Conservation (phyloP, 2,888 invertebrate species). For the Cenopis cana region DNA sequence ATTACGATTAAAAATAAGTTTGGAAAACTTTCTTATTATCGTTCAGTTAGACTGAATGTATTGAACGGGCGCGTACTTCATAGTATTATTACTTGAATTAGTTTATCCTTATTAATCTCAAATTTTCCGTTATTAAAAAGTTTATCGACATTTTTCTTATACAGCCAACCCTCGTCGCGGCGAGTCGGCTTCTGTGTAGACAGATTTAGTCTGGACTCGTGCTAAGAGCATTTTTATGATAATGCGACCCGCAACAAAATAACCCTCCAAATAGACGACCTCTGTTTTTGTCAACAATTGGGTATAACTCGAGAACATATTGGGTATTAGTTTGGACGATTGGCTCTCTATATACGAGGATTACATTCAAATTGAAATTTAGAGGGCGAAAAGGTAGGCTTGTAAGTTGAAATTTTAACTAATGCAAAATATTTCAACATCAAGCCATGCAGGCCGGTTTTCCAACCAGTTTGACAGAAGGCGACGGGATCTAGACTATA, state of each 20-base stretch:
- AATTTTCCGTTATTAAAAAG: not conserved
- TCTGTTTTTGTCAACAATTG: conserved; percentile 39
- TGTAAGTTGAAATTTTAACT: not conserved
- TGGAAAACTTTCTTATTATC: no score
- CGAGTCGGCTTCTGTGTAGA: conserved; percentile 15
- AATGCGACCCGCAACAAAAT: conserved; percentile 33
- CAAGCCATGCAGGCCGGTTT: no score
- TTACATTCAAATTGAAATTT: conserved; percentile 33
- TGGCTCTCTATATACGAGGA: conserved; percentile 16
- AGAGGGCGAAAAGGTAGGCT: not conserved
- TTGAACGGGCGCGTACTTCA: no score
- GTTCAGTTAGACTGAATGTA: no score
- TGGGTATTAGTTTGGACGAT: conserved; percentile 31
- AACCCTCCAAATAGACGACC: conserved; percentile 31
- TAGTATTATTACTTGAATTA: no score
- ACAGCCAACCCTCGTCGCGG: conserved; percentile 8
- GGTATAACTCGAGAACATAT: conserved; percentile 32
- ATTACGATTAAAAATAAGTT: no score
- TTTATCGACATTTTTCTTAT: conserved; percentile 3
- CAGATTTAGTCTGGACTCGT: conserved; percentile 31
- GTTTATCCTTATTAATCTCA: not conserved
- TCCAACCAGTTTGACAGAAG: no score
- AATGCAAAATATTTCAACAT: not conserved
- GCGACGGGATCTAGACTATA: no score
- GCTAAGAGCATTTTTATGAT: conserved; percentile 44